phyloP scores from a whole-genome alignment of 2,888 invertebrate genomes.

The Aleiodes testaceus region DNA sequence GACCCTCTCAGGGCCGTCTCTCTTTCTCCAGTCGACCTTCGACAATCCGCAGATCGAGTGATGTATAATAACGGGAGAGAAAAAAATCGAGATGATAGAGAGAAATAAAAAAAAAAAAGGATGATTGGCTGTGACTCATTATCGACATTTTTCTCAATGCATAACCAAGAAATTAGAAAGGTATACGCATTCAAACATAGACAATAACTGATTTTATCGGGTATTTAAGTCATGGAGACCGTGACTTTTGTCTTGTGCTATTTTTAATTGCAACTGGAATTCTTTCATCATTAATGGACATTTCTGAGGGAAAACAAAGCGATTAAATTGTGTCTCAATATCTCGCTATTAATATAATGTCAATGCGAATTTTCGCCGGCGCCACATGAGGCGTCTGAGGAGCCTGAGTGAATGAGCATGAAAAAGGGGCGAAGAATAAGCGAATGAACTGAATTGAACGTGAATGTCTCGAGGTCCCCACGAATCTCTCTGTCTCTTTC shows the following conservation, averaged over 20 bases:
- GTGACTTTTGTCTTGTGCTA: background rate
- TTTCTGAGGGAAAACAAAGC: slow-evolving; percentile 16
- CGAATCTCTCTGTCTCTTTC: slow-evolving; percentile 36
- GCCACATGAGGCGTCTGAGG: slow-evolving; percentile 24
- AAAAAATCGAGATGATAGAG: slow-evolving; percentile 1
- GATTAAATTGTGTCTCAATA: slow-evolving; percentile 44
- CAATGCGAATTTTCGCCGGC: slow-evolving; percentile 46
- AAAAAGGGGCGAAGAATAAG: slow-evolving; percentile 34
- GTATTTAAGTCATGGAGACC: slow-evolving; percentile 10
- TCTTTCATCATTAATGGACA: no score
- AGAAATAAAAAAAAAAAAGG: background rate
- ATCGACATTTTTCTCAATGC: slow-evolving; percentile 1
- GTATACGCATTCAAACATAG: slow-evolving; percentile 11
- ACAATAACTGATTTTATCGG: slow-evolving; percentile 6
- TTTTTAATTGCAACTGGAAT: no score
- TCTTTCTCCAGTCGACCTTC: slow-evolving; percentile 52
- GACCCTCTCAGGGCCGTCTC: slow-evolving; percentile 51
- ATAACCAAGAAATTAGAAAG: slow-evolving; percentile 16
- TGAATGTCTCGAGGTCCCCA: slow-evolving; percentile 38
- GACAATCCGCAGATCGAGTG: slow-evolving; percentile 49
- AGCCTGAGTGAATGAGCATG: slow-evolving; percentile 27
- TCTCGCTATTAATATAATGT: slow-evolving; percentile 60
- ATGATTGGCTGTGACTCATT: background rate
- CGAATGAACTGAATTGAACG: slow-evolving; percentile 43
- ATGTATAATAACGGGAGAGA: slow-evolving; percentile 38